Evolutionary conservation across 2,888 invertebrate species (phyloP), one percentile per base, ranked within the genome.

Genomic region (Zootermopsis nevadensis): DNA sequence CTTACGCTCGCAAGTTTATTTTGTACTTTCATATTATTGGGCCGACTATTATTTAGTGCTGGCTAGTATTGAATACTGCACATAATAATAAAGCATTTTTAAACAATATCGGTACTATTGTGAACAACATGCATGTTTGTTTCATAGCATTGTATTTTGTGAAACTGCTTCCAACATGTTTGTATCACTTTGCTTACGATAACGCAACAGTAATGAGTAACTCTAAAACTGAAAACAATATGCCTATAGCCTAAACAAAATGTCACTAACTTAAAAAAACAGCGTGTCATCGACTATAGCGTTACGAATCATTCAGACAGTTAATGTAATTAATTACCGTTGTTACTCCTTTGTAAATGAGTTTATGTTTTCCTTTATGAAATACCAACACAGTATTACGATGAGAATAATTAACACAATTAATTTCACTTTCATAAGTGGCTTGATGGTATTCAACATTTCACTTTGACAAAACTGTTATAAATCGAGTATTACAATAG

Each of bases 261-360:
- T 19, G 48, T 19, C 2, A 12, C 4, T 12, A 8, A 60, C n/a
- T 60, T n/a, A n/a, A 60, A 60, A n/a, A 60, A n/a, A n/a, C n/a
- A 60, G 0, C 12, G n/a, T 60, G 60, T 27, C n/a, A 60, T 27
- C 60, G 60, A 60, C 12, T n/a, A 60, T 60, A 7, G 3, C 12
- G 60, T 7, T 27, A 60, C n/a, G 60, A 60, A 60, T n/a, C 27
- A 60, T 60, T 60, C n/a, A 60, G 33, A 31, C 33, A 69, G 19
- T 69, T 69, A 69, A 69, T 69, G 33, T 69, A 69, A 33, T 69
- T 69, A 69, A 69, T 69, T 69, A 33, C 33, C 22, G 12, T 69
- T 69, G 33, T 33, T 33, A 69, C 8, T 69, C 69, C 69, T 69
- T 69, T 69, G 69, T 33, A 33, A 33, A 33, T 33, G 31, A 27